Percentiles rank a stretch among this genome's conserved stretches.
These are phyloP conservation scores for Aegithalos caudatus DNA, from an alignment of 2,113 vertebrate species.

Conservation along the genomic window DNA sequence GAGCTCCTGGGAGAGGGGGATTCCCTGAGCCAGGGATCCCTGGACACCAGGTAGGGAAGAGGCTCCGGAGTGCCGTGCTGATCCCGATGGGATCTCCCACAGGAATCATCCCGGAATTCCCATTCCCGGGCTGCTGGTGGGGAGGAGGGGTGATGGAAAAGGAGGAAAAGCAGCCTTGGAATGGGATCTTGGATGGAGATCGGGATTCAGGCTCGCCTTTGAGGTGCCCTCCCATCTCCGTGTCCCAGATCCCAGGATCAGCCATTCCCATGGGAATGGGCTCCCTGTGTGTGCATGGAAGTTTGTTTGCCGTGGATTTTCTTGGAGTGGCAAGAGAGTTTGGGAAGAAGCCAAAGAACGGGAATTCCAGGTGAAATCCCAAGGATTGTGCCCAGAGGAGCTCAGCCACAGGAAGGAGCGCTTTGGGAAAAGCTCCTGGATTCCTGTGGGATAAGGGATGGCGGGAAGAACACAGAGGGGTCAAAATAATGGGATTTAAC, in stretches of 20 bases:
- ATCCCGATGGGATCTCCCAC: rapidly evolving
- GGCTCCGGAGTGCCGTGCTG: neutral
- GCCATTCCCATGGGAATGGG: neutral
- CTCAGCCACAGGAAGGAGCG: neutral
- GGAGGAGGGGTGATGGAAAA: neutral
- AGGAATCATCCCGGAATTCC: rapidly evolving
- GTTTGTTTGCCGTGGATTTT: neutral
- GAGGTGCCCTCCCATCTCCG: rapidly evolving
- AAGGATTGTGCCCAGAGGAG: rapidly evolving
- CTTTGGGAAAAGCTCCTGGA: neutral
- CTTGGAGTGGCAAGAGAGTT: neutral
- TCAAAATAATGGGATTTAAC: rapidly evolving
- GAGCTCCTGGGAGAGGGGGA: conserved; percentile 7
- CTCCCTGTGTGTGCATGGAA: neutral
- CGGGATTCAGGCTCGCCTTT: neutral
- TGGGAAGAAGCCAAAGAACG: neutral
- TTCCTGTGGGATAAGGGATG: neutral
- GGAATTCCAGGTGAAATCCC: neutral
- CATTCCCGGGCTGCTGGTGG: neutral
- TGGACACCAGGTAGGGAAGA: neutral
- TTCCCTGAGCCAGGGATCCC: neutral
- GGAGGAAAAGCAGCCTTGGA: neutral
- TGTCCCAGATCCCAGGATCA: neutral
- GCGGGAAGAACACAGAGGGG: rapidly evolving
- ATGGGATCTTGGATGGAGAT: neutral